Evolutionary conservation across 1,140 invertebrate species (phyloP), one percentile per base, ranked within the genome.

Genomic region (Diorhabda carinulata): DNA sequence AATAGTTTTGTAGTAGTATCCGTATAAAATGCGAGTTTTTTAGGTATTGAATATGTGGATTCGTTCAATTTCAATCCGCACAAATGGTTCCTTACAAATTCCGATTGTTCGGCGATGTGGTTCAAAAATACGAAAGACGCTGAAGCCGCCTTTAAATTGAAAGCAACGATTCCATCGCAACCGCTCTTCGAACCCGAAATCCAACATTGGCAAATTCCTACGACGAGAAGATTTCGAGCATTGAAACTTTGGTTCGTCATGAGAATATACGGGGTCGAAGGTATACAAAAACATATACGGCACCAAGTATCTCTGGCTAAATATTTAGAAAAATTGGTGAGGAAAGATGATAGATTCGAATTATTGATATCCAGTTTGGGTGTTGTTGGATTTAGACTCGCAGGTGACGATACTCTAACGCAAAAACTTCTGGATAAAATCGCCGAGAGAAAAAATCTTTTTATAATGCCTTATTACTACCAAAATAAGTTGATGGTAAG

Each of bases 171-270:
- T 10, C 77, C 88, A 78, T 83, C 86, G 72, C 79, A 86, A 73
- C 86, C 86, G 52, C 83, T 86, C 63, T 88, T 90, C n/a, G 42
- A 67, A 43, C 93, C 94, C 1, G 94, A 97, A 78, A 96, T 94
- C 72, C 80, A 97, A 87, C 91, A 98, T 78, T 97, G 95, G 93
- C 95, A 97, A 83, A 96, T 98, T 76, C 89, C 95, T 7, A 81
- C 98, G 52, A 95, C 95, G 4, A 85, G 96, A 64, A 84, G 95
- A 73, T 98, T 98, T 78, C 87, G 96, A 40, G 89, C 97, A 0
- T 81, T 99, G 4, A 99, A 99, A 81, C 81, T 98, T 3, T 99
- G 97, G 97, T 96, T 97, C 72, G 94, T 96, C 0, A 80, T 98
- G 62, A 86, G 95, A 71, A 84, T 90, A 5, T 91, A 94, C 72